Conservation (phyloP, 1,140 invertebrate species). For the Dendrolimus kikuchii region DNA sequence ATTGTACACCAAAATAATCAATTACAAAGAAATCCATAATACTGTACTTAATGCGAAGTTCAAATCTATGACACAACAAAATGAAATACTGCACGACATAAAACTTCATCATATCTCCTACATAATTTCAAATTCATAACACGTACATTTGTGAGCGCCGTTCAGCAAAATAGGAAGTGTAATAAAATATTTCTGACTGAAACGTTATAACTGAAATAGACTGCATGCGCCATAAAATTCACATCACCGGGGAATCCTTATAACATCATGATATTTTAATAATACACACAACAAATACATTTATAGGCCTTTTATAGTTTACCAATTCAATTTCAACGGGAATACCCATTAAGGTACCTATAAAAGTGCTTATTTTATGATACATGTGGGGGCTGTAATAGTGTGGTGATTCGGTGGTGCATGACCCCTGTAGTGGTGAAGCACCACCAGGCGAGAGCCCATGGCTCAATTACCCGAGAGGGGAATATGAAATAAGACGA, state of each 20-base stretch:
- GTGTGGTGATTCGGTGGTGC: too few species aligned
- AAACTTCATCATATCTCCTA: conserved; percentile 17
- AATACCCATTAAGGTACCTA: too few species aligned
- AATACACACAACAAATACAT: conserved; percentile 7
- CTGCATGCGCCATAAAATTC: conserved; percentile 43
- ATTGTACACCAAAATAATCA: too few species aligned
- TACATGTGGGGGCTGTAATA: too few species aligned
- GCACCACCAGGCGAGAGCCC: too few species aligned
- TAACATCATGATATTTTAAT: conserved; percentile 15
- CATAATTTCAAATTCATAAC: conserved; percentile 51
- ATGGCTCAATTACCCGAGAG: too few species aligned
- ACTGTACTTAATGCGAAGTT: too few species aligned
- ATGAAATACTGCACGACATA: conserved; percentile 21
- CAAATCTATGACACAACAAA: conserved; percentile 9
- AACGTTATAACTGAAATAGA: conserved; percentile 62
- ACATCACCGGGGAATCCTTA: conserved; percentile 16
- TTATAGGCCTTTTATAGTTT: conserved; percentile 13
- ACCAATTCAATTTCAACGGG: conserved; percentile 2
- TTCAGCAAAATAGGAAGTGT: conserved; percentile 59
- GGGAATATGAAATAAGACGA: too few species aligned
- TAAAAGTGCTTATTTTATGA: too few species aligned
- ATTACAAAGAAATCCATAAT: too few species aligned
- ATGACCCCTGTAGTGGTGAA: too few species aligned
- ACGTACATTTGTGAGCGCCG: conserved; percentile 45
- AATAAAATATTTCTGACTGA: conserved; percentile 61